Evolutionary conservation across 1,140 invertebrate genomes (phyloP).

Genomic region (Macrosteles quadrilineatus): DNA sequence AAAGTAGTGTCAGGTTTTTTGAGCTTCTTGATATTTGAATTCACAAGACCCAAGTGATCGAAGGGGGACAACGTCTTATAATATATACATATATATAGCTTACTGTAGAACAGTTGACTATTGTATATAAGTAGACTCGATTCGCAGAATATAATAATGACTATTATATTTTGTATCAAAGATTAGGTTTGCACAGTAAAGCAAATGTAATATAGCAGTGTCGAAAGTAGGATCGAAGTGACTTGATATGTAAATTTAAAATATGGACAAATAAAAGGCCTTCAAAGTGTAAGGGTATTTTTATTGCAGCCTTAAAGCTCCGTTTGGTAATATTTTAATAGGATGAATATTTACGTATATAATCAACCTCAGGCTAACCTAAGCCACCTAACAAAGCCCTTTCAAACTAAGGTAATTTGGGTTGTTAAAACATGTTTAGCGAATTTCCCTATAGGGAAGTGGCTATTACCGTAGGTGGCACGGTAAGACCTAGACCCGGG

Average conservation of each 20-base stretch:
- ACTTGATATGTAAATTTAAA: not conserved
- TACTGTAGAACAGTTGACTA: not conserved
- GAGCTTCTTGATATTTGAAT: not conserved
- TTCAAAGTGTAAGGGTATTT: not conserved
- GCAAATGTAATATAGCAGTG: not conserved
- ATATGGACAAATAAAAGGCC: not conserved
- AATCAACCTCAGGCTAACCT: too few species aligned
- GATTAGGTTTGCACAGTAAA: not conserved
- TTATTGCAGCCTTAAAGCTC: too few species aligned
- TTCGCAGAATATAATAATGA: not conserved
- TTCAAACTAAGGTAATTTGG: too few species aligned
- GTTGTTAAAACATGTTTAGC: too few species aligned
- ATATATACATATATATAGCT: conserved; percentile 8
- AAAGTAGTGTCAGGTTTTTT: not conserved
- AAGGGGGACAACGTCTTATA: conserved; percentile 24
- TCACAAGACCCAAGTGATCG: not conserved
- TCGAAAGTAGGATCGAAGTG: not conserved
- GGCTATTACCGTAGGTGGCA: too few species aligned
- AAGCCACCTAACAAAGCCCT: too few species aligned
- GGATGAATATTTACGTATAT: too few species aligned
- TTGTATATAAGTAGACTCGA: not conserved
- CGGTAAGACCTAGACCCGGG: too few species aligned
- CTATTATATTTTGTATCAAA: not conserved
- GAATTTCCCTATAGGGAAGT: too few species aligned
- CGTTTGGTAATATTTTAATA: too few species aligned